Evolutionary conservation across 2,888 invertebrate genomes (phyloP).

Genomic region (Arctia plantaginis): DNA sequence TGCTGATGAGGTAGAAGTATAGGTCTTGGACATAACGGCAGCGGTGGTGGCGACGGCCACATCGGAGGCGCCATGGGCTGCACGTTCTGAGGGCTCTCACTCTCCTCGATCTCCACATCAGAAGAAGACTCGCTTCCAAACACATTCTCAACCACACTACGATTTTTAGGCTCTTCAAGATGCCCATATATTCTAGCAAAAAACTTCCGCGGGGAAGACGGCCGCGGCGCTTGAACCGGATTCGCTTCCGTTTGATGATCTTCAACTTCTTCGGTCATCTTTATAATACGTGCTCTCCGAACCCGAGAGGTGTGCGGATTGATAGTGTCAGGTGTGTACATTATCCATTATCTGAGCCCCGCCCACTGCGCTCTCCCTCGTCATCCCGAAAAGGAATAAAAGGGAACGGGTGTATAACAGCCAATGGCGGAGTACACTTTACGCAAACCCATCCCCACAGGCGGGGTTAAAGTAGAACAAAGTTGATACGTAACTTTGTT

Average conservation of each 20-base stretch:
- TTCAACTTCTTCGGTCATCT: conserved; percentile 63
- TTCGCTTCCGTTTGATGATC: conserved; percentile 53
- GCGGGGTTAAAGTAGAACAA: conserved; percentile 57
- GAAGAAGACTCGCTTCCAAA: conserved; percentile 79
- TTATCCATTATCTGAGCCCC: conserved; percentile 63
- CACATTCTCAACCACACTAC: conserved; percentile 55
- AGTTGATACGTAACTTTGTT: conserved; percentile 39
- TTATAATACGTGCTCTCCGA: conserved; percentile 62
- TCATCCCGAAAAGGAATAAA: conserved; percentile 57
- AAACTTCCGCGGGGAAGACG: conserved; percentile 93
- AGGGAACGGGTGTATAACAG: conserved; percentile 60
- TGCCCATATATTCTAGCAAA: conserved; percentile 93
- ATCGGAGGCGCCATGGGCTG: conserved; percentile 55
- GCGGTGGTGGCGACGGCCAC: conserved; percentile 75
- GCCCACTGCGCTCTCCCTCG: conserved; percentile 63
- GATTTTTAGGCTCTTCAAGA: conserved; percentile 83
- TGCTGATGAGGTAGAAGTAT: conserved; percentile 81
- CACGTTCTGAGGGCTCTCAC: conserved; percentile 52
- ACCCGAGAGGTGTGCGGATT: conserved; percentile 70
- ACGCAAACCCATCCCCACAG: conserved; percentile 60
- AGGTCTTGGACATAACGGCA: conserved; percentile 79
- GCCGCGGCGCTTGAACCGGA: conserved; percentile 77
- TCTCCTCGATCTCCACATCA: conserved; percentile 77
- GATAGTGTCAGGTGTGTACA: conserved; percentile 71
- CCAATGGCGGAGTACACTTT: conserved; percentile 62